Conservation (phyloP, 2,888 invertebrate species). For the Apodemia duryi region DNA sequence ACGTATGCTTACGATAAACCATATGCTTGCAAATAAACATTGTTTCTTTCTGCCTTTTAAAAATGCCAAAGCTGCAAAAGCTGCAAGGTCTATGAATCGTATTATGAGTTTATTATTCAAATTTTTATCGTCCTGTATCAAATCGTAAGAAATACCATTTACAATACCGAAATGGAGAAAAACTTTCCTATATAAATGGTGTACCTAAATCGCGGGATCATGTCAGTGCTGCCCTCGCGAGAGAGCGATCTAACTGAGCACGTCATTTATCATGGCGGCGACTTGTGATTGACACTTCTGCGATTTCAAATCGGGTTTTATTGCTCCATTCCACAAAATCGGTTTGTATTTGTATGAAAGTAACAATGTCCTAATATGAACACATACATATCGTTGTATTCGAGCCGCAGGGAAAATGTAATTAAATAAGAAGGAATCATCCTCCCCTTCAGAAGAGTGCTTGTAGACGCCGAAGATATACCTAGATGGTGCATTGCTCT, state of each 20-base stretch:
- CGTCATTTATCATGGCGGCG: conserved; percentile 46
- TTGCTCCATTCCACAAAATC: conserved; percentile 11
- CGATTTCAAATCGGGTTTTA: conserved; percentile 17
- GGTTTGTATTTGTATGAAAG: neutral
- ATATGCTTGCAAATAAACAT: too few species aligned
- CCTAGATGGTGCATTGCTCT: too few species aligned
- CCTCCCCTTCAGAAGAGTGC: too few species aligned
- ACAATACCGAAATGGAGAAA: neutral
- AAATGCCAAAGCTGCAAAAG: too few species aligned
- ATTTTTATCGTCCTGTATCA: neutral
- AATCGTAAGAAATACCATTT: neutral
- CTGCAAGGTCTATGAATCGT: too few species aligned
- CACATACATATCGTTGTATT: neutral
- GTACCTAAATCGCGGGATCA: conserved; percentile 9
- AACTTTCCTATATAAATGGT: conserved; percentile 13
- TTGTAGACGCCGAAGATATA: too few species aligned
- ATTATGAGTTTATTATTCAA: neutral
- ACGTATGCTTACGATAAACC: too few species aligned
- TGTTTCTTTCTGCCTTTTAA: too few species aligned
- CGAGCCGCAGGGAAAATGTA: too few species aligned
- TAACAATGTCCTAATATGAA: neutral
- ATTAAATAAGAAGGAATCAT: too few species aligned
- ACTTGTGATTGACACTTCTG: conserved; percentile 22
- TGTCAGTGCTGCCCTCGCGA: conserved; percentile 15
- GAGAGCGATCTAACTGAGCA: conserved; percentile 20